These are phyloP conservation scores for Pteruthius melanotis DNA, from an alignment of 2,113 vertebrate genomes.

Conservation along the genomic window DNA sequence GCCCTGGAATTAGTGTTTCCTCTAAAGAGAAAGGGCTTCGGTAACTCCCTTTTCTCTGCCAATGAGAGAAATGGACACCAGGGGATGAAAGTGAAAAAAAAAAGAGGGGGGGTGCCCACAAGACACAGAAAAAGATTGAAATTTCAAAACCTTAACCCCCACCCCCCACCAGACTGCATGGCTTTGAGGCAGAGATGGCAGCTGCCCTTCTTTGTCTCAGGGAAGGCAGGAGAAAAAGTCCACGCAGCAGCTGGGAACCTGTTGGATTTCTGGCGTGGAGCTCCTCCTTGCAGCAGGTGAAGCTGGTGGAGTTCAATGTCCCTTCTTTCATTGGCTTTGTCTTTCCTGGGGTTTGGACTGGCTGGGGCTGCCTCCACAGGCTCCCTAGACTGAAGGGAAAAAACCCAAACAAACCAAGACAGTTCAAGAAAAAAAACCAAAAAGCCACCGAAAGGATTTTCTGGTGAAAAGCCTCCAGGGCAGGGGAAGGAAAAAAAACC, in stretches of 20 bases:
- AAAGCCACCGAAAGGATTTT: not conserved
- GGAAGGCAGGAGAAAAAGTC: not conserved
- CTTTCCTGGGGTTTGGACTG: fast-evolving
- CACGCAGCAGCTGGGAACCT: not conserved
- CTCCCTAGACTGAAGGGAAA: not conserved
- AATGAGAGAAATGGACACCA: not conserved
- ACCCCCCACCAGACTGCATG: not conserved
- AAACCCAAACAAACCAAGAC: not conserved
- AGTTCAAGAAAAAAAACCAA: not conserved
- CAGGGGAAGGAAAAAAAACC: not conserved
- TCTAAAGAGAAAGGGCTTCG: not conserved
- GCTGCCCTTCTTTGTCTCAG: not conserved
- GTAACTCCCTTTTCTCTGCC: not conserved
- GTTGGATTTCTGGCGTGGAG: not conserved
- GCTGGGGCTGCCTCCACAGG: not conserved
- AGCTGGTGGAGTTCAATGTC: not conserved
- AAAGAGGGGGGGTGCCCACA: not conserved
- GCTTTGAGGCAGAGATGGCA: not conserved
- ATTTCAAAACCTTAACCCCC: not conserved
- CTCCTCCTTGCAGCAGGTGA: not conserved
- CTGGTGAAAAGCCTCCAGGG: not conserved
- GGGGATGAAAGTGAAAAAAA: not conserved
- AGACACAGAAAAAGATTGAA: not conserved
- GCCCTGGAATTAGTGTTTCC: not conserved
- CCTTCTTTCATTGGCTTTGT: not conserved